These are phyloP conservation scores for Stenichneumon culpator DNA, from an alignment of 2,888 invertebrate species.

Conservation along the genomic window DNA sequence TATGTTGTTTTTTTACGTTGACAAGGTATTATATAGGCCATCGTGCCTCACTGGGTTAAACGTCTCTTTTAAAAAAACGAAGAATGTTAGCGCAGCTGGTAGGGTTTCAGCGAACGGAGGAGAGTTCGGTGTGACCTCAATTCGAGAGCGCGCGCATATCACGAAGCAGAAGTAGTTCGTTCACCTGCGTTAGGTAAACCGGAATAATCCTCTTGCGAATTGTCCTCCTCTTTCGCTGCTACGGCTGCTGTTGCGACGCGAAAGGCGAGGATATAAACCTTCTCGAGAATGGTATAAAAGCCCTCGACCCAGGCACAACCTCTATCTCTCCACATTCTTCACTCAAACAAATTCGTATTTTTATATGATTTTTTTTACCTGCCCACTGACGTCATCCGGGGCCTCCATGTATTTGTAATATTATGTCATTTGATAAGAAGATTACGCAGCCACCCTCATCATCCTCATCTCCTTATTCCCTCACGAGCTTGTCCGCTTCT, in stretches of 20 bases:
- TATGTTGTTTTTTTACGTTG: background rate
- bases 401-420: conserved; percentile 18
- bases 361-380: conserved; percentile 9
- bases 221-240: conserved; percentile 40
- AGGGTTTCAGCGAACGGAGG: conserved; percentile 15
- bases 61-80: background rate
- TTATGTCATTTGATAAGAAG: conserved; percentile 35
- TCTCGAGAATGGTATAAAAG: conserved; percentile 54
- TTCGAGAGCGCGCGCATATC: conserved; percentile 54
- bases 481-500: background rate
- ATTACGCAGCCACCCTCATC: conserved; percentile 8
- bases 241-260: conserved; percentile 15
- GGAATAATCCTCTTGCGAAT: conserved; percentile 63
- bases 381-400: background rate
- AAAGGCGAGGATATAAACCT: conserved; percentile 55
- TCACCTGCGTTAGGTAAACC: conserved; percentile 64
- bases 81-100: conserved; percentile 22
- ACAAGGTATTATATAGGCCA: background rate
- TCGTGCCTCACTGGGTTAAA: background rate
- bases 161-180: conserved; percentile 57
- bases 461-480: background rate
- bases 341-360: conserved; percentile 32
- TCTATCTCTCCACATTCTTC: conserved; percentile 18
- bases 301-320: conserved; percentile 42
- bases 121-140: conserved; percentile 54